Conservation (phyloP, 92 coral and sea anemone genomes). For the Phenganax subtilis region DNA sequence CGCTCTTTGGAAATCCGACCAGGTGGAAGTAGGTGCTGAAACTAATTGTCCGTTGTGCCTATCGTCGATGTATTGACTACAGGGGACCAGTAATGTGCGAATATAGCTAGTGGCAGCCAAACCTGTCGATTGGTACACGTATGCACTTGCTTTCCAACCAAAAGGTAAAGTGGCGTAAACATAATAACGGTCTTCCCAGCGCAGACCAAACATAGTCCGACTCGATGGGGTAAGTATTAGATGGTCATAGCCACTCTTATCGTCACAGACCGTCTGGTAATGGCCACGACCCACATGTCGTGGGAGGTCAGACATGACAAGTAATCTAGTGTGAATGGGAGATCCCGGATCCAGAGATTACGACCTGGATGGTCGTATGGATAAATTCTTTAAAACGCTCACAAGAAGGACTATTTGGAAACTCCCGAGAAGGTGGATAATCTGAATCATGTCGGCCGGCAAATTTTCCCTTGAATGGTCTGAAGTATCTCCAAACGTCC, state of each 20-base stretch:
- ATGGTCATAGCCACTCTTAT: constrained; percentile 65
- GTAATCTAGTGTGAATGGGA: constrained; percentile 52
- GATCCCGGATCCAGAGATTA: constrained; percentile 54
- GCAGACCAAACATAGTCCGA: constrained; percentile 54
- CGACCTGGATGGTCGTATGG: constrained; percentile 45
- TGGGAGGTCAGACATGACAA: constrained; percentile 47
- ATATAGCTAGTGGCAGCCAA: constrained; percentile 48
- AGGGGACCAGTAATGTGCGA: constrained; percentile 45
- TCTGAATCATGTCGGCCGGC: constrained; percentile 43
- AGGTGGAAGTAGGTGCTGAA: constrained; percentile 1
- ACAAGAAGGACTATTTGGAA: constrained; percentile 51
- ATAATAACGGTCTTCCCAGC: constrained; percentile 56
- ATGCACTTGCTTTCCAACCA: constrained; percentile 64
- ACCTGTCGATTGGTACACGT: constrained; percentile 52
- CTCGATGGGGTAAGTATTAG: constrained; percentile 41
- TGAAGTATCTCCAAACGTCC: constrained; percentile 47
- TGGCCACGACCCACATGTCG: constrained; percentile 55
- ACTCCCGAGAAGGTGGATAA: constrained; percentile 45
- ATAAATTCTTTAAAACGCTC: constrained; percentile 49
- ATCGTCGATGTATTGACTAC: constrained; percentile 58
- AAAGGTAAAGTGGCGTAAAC: constrained; percentile 51
- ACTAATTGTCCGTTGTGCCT: constrained; percentile 58
- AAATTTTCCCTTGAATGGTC: constrained; percentile 60
- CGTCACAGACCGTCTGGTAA: constrained; percentile 60
- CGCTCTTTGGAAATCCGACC: constrained; percentile 43